phyloP scores from a whole-genome alignment of 2,797 vertebrate species.

The Acropternis orthonyx region DNA sequence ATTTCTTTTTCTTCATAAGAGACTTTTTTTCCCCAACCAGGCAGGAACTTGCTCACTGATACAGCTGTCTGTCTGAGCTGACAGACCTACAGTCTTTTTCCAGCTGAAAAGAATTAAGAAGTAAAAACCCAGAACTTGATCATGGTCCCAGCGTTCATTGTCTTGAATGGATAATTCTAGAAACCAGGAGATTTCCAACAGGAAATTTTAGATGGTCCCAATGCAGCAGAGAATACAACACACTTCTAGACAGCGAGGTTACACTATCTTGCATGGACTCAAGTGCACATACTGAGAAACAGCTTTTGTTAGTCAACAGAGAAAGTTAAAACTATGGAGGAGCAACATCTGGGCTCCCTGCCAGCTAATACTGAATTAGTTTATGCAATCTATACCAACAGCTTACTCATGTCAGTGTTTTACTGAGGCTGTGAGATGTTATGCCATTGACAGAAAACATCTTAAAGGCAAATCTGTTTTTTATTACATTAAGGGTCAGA shows the following conservation, averaged over 20 bases:
- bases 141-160: constrained; percentile 14
- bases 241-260: background rate
- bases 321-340: background rate
- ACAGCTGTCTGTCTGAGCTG: background rate
- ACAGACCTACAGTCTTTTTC: background rate
- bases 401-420: background rate
- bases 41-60: background rate
- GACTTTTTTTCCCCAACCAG: background rate
- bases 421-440: constrained; percentile 20
- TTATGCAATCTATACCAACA: background rate
- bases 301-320: background rate
- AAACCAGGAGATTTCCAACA: background rate
- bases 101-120: background rate
- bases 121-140: background rate
- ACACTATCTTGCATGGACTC: background rate
- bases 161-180: background rate
- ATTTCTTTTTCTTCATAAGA: background rate
- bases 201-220: constrained; percentile 28
- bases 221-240: constrained; percentile 4
- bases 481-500: constrained; percentile 51
- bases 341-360: background rate
- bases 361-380: background rate
- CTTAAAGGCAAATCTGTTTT: background rate
- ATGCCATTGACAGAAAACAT: background rate
- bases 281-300: background rate